phyloP scores from a whole-genome alignment of 2,888 invertebrate species.

The Spodoptera exigua region DNA sequence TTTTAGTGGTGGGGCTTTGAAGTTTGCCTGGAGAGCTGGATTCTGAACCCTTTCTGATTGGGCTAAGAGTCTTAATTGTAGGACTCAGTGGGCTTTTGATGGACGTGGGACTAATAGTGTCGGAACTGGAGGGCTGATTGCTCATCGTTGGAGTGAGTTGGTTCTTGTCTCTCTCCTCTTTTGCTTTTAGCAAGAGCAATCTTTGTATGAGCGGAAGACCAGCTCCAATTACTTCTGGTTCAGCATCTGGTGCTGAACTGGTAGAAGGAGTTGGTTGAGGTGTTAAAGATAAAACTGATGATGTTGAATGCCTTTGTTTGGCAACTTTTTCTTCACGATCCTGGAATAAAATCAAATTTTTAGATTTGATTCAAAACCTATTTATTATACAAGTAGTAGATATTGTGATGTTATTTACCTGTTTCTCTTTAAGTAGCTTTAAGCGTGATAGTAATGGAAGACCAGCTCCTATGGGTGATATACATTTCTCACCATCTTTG shows the following conservation, averaged over 20 bases:
- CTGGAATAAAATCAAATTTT: constrained; percentile 60
- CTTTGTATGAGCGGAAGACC: constrained; percentile 93
- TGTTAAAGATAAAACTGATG: constrained; percentile 79
- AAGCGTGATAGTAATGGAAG: constrained; percentile 94
- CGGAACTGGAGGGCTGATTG: constrained; percentile 86
- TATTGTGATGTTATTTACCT: constrained; percentile 80
- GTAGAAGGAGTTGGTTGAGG: constrained; percentile 90
- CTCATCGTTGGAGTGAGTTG: constrained; percentile 81
- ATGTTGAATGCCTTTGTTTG: constrained; percentile 81
- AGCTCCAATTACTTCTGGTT: constrained; percentile 91
- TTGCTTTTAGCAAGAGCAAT: constrained; percentile 92
- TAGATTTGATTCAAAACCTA: neutral
- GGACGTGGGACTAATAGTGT: constrained; percentile 86
- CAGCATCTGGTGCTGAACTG: constrained; percentile 88
- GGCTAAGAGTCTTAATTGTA: constrained; percentile 85
- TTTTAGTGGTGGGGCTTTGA: constrained; percentile 84
- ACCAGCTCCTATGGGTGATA: constrained; percentile 95
- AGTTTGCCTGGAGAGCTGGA: constrained; percentile 86
- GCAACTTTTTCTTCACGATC: constrained; percentile 87
- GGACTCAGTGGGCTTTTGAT: constrained; percentile 87
- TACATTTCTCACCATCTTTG: constrained; percentile 89
- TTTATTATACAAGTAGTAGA: too few species aligned
- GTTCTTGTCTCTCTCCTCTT: constrained; percentile 91
- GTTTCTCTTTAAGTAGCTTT: constrained; percentile 95
- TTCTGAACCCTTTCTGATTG: constrained; percentile 85